Evolutionary conservation across 2,113 vertebrate genomes (phyloP).

Genomic region (Cyanistes caeruleus): DNA sequence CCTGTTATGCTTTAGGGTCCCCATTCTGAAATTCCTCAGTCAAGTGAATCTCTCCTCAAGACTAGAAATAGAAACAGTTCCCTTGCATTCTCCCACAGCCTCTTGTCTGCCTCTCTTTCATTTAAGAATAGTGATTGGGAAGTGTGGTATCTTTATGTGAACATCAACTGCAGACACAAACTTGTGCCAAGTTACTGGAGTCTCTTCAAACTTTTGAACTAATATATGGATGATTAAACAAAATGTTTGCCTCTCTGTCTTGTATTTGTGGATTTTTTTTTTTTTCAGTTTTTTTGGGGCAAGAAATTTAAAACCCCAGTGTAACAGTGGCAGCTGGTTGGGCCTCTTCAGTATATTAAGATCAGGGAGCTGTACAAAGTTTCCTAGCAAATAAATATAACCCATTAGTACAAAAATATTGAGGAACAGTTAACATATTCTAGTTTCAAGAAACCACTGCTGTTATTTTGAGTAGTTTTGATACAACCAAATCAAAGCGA

Average conservation of each 20-base stretch:
- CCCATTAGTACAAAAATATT: slow-evolving; percentile 24
- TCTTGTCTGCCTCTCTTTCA: not conserved
- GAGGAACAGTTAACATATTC: slow-evolving; percentile 64
- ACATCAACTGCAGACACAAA: not conserved
- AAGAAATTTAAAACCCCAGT: not conserved
- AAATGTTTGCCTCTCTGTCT: slow-evolving; percentile 1
- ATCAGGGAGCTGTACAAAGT: slow-evolving; percentile 48
- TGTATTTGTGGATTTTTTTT: not conserved
- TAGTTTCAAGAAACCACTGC: slow-evolving; percentile 70
- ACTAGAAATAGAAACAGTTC: not conserved
- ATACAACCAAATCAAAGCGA: slow-evolving; percentile 79
- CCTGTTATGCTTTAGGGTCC: slow-evolving; percentile 37
- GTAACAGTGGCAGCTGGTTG: not conserved
- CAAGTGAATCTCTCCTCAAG: not conserved
- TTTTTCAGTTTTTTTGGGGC: not conserved
- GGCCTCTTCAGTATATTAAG: not conserved
- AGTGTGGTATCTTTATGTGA: not conserved
- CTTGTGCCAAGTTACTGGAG: slow-evolving; percentile 5
- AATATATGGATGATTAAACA: slow-evolving; percentile 1
- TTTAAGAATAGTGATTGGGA: not conserved
- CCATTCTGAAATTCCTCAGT: slow-evolving; percentile 15
- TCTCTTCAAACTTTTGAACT: slow-evolving; percentile 44
- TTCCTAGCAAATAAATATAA: slow-evolving; percentile 52
- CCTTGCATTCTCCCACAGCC: not conserved
- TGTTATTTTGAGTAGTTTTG: slow-evolving; percentile 79